These are phyloP conservation scores for Cuniculus paca DNA, from an alignment of 2,797 vertebrate species.

Conservation along the genomic window DNA sequence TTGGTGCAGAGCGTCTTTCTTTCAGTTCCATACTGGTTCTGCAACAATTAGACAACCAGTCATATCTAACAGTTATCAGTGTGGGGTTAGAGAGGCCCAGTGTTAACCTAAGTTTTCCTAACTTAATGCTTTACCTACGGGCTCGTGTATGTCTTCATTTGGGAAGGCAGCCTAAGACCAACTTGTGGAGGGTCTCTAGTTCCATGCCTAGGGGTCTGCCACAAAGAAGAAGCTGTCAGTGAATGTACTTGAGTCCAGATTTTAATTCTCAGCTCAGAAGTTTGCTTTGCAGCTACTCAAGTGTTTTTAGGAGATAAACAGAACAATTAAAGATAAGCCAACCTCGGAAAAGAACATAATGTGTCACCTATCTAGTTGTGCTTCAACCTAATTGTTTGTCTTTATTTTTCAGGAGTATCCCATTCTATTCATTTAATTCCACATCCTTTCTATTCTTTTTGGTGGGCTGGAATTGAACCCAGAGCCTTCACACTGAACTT, in stretches of 20 bases:
- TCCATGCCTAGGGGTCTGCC: background rate
- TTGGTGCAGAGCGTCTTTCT: too few species aligned
- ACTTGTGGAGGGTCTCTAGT: background rate
- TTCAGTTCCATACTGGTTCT: too few species aligned
- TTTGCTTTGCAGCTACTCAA: constrained; percentile 25
- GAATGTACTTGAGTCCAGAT: background rate
- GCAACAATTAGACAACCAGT: background rate
- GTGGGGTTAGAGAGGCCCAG: background rate
- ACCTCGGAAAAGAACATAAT: background rate
- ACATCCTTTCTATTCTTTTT: background rate
- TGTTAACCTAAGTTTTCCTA: background rate
- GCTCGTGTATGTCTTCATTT: background rate
- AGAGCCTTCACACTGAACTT: background rate
- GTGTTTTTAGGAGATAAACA: constrained; percentile 53
- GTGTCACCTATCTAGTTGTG: background rate
- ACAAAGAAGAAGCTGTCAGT: background rate
- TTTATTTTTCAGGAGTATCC: background rate
- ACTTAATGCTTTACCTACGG: background rate
- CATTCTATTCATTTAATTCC: background rate
- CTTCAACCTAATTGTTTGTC: background rate
- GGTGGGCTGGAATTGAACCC: background rate
- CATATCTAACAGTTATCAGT: background rate
- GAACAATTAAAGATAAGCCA: constrained; percentile 15
- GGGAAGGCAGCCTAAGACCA: background rate
- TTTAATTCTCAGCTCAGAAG: constrained; percentile 30